Evolutionary conservation across 2,797 vertebrate species (phyloP), one percentile per base, ranked within the genome.

Genomic region (Synaphobranchus kaupii): DNA sequence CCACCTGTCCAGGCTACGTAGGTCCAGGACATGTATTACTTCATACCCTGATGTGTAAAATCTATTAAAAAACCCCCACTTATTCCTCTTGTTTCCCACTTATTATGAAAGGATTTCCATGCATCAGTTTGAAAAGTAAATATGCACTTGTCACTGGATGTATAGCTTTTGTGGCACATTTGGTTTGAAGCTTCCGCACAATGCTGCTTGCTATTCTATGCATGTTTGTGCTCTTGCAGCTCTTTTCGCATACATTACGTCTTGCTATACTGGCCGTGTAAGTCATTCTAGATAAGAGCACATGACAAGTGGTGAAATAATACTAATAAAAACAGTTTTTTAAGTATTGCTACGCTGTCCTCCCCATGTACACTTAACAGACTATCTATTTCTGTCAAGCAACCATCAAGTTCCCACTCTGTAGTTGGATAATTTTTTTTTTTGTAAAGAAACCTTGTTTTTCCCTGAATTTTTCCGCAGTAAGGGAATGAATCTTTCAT

Each of bases 401-500:
- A 81, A 25, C n/a, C 81, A 54, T 54, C 31, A 25, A 83, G 20
- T 81, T 81, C 50, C 78, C 25, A 20, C 78, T 81, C 44, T 56
- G 12, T n/a, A 83, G 25, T 83, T 81, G 25, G n/a, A 83, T 12
- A n/a, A 50, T 52, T 52, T 5, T 31, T 50, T 39, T 52, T n/a
- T 48, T 52, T 31, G n/a, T 28, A 20, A 20, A 25, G 50, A 17
- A 56, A 34, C 9, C 78, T 44, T 81, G 34, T 78, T 48, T 81
- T 81, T 81, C 25, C 25, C 78, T 81, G 78, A 9, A 5, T 48
- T 50, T 50, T n/a, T n/a, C 47, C 22, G 9, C 39, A 48, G 6
- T 22, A 50, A 48, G 47, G 22, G 78, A 50, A 81, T 81, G 22
- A 78, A 47, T 78, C 76, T 81, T 81, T 81, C 78, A 48, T 81